Evolutionary conservation across 2,888 invertebrate species (phyloP), one percentile per base, ranked within the genome.

Genomic region (Caenorhabditis sinica): DNA sequence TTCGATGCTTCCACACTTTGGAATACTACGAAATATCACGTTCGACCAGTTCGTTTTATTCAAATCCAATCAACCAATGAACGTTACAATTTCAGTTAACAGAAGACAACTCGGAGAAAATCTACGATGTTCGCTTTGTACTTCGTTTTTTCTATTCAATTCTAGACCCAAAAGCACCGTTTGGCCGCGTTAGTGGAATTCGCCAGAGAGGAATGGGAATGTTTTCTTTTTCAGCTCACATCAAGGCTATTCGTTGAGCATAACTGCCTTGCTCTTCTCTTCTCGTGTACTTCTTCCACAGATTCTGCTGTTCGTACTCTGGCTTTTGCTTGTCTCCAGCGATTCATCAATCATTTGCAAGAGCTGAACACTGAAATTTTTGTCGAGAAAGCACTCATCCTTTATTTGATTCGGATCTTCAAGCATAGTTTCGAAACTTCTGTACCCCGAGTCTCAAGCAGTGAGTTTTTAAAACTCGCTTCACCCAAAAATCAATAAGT

Each of bases 181-280:
- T 90, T 53, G 36, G 73, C 6, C 20, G n/a, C 4, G 8, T 20
- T 2, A 20, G 6, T 49, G 4, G 5, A 20, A 49, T n/a, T 68
- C 63, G 4, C 17, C n/a, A 15, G 25, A 56, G 36, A 13, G 23
- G 51, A 15, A 8, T 0, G 20, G 4, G 28, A 43, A 23, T n/a
- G 17, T 20, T 20, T 60, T 58, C 17, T 36, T 2, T 65, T 65
- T 30, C 71, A 90, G 90, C 53, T 90, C 8, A 63, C 82, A 1
- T 90, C 88, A 11, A 83, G 83, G 36, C 74, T 87, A 5, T 88
- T 91, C 80, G 86, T 90, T 28, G 76, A 85, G 9, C 79, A 75
- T 36, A 90, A 91, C 68, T 88, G 88, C 23, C 82, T 91, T 0
- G 83, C 90, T 2, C 79, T 91, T 20, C 85, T 87, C 15, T 90